These are phyloP conservation scores for Tokudaia tokunoshimensis DNA, from an alignment of 2,797 vertebrate genomes.

Conservation along the genomic window DNA sequence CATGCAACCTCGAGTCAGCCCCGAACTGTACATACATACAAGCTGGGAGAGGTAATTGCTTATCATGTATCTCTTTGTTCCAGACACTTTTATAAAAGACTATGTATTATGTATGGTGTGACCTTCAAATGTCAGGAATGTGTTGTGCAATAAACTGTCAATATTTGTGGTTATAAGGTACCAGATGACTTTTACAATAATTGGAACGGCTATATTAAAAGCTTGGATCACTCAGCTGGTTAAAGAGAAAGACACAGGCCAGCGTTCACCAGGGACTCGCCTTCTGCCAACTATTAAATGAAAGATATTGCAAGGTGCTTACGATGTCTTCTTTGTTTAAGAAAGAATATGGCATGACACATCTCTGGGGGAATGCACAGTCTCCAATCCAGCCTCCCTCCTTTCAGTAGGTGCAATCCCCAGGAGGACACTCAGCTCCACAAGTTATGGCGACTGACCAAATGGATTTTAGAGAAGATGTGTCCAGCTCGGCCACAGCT, in stretches of 20 bases:
- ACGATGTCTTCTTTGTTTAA: conserved; percentile 85
- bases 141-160: conserved; percentile 99
- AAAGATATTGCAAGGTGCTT: conserved; percentile 88
- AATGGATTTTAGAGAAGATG: conserved; percentile 20
- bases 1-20: conserved; percentile 82
- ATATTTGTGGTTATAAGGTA: conserved; percentile 99
- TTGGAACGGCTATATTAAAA: conserved; percentile 99
- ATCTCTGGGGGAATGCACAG: conserved; percentile 47
- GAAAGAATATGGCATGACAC: conserved; percentile 72
- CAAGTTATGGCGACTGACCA: conserved; percentile 74
- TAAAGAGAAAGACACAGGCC: conserved; percentile 94
- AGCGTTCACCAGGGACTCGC: conserved; percentile 88
- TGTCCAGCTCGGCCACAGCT: neutral
- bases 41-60: conserved; percentile 93
- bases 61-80: conserved; percentile 94
- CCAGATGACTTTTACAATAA: conserved; percentile 99
- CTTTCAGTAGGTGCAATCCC: conserved; percentile 43
- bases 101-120: conserved; percentile 98
- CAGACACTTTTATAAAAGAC: conserved; percentile 97
- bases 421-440: conserved; percentile 45
- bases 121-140: conserved; percentile 99
- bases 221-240: conserved; percentile 98
- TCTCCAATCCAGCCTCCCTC: neutral
- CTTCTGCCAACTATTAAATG: conserved; percentile 89
- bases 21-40: conserved; percentile 86